Evolutionary conservation across 2,797 vertebrate genomes (phyloP).

Genomic region (Arvicola amphibius): DNA sequence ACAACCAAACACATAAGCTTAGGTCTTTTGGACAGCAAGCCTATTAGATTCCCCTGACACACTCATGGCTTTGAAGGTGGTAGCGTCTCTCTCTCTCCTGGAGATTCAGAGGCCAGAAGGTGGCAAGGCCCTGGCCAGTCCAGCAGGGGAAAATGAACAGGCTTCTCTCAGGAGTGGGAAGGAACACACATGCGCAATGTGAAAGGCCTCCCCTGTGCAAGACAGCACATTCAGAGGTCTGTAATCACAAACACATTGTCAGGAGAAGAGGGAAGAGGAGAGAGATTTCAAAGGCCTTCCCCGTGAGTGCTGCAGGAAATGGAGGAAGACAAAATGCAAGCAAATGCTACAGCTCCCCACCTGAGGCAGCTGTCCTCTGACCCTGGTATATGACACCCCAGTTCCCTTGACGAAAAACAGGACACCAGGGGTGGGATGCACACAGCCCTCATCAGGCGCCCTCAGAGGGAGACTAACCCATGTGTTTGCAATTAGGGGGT

Average conservation of each 20-base stretch:
- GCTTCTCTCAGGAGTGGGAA: neutral
- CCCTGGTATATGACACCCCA: neutral
- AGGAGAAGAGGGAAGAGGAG: neutral
- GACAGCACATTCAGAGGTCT: neutral
- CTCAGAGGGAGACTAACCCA: neutral
- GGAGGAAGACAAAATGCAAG: neutral
- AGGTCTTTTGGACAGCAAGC: neutral
- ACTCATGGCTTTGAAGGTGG: neutral
- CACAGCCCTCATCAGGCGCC: neutral
- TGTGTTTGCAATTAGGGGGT: constrained; percentile 65
- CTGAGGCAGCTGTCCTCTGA: neutral
- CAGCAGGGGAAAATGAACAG: neutral
- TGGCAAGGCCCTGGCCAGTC: neutral
- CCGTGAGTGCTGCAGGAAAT: neutral
- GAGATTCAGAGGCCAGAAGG: neutral
- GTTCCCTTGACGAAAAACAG: constrained; percentile 45
- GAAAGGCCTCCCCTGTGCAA: neutral
- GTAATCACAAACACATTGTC: neutral
- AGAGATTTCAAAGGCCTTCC: neutral
- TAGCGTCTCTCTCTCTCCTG: neutral
- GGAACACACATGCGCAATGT: fast-evolving
- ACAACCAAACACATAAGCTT: neutral
- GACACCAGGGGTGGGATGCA: neutral
- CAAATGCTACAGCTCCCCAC: neutral
- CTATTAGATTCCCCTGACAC: neutral